Evolutionary conservation across 2,113 vertebrate genomes (phyloP).

Genomic region (Diglossa brunneiventris): DNA sequence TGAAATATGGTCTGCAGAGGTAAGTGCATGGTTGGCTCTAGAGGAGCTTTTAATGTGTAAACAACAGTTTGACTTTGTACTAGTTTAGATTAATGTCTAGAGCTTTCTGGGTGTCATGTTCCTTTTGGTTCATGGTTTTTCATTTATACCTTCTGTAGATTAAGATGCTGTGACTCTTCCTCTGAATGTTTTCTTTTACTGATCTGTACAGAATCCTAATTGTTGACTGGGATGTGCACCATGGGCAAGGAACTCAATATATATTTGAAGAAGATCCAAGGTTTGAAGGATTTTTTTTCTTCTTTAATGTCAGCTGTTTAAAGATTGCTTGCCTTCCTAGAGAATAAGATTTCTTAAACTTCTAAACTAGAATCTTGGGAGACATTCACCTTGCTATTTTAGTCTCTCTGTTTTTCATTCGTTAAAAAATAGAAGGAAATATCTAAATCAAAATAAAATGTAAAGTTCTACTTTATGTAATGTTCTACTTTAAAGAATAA

Average conservation of each 20-base stretch:
- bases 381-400: neutral
- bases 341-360: neutral
- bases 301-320: neutral
- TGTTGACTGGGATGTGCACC: conserved; percentile 97
- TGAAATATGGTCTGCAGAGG: conserved; percentile 81
- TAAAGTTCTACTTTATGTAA: neutral
- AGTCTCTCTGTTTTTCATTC: neutral
- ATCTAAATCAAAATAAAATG: neutral
- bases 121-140: neutral
- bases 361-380: neutral
- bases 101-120: neutral
- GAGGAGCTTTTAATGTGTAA: neutral
- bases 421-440: neutral
- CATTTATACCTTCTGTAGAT: neutral
- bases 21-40: conserved; percentile 27
- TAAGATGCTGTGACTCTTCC: neutral
- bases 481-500: neutral
- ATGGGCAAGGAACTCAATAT: conserved; percentile 92
- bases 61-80: neutral
- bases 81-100: neutral
- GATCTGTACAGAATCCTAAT: conserved; percentile 83
- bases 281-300: conserved; percentile 36
- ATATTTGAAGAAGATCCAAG: conserved; percentile 92
- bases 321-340: neutral
- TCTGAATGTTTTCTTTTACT: conserved; percentile 9